Evolutionary conservation across 1,140 invertebrate genomes (phyloP), one percentile per base, ranked within the genome.

Genomic region (Papilio polyxenes): DNA sequence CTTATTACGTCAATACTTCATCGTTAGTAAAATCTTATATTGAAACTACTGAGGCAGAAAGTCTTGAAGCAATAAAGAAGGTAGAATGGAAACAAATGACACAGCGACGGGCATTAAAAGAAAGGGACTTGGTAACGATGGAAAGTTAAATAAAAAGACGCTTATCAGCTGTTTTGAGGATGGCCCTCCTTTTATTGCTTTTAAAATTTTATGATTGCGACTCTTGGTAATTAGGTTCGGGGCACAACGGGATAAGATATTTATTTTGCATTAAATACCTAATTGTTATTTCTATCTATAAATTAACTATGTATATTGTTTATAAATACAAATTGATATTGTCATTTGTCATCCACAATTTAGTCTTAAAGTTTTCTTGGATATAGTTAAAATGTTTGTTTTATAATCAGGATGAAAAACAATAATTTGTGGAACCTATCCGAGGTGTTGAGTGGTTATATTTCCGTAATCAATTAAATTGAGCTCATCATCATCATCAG

Each of bases 141-240:
- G 87, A 87, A 87, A 90, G 86, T 89, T 84, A 89, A 89, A 90
- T 92, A 91, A 92, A 92, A 91, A 91, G 87, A 85, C 87, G 91
- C 89, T 92, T 91, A 92, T 92, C 91, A 90, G 88, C 88, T 87
- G 86, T 91, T 90, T 87, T 85, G 84, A 82, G 85, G 88, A 89
- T 86, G 86, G 86, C 86, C 84, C 87, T 83, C 83, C 84, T 90
- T 91, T 92, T 90, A 91, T 89, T 89, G 88, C 87, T 88, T 91
- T 92, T 92, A 91, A 91, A 91, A 80, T 92, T 92, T 91, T 91
- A 91, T 89, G 87, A 85, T 81, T 80, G 80, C 82, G 87, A 88
- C 80, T 86, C 85, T 86, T 84, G 80, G 79, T 49, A 76, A 51
- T 85, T 81, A 86, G 37, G 88, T 37, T 85, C 75, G 40, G 51